phyloP scores from a whole-genome alignment of 2,113 vertebrate genomes.

The Callospermophilus lateralis region DNA sequence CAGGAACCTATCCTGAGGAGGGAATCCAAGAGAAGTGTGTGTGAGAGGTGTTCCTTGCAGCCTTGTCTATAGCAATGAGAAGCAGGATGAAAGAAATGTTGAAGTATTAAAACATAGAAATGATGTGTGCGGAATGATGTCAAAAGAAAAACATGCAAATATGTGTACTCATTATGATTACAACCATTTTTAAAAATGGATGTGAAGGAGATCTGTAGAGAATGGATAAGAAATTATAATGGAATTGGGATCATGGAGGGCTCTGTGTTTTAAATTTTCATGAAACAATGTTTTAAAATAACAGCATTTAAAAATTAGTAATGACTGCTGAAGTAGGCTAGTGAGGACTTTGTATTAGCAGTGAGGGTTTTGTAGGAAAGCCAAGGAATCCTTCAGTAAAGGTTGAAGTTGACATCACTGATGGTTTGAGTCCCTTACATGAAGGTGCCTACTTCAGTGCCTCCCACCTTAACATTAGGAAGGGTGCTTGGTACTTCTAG shows the following conservation, averaged over 20 bases:
- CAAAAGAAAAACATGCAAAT: too few species aligned
- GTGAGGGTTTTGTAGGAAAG: background rate
- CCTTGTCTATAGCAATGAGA: background rate
- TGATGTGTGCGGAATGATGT: background rate
- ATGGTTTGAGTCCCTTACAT: background rate
- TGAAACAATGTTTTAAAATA: background rate
- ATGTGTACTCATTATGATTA: background rate
- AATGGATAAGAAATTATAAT: background rate
- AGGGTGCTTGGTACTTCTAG: background rate
- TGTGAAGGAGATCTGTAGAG: background rate
- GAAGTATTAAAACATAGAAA: background rate
- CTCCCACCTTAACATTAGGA: background rate
- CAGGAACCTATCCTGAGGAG: background rate
- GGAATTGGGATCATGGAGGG: too few species aligned
- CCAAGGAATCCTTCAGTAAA: background rate
- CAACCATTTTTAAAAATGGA: background rate
- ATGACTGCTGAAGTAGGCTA: background rate
- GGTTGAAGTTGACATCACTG: background rate
- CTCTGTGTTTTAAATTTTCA: background rate
- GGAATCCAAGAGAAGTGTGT: background rate
- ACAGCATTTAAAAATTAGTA: background rate
- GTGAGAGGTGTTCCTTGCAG: too few species aligned
- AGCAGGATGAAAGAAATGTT: background rate
- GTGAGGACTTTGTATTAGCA: background rate
- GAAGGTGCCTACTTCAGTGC: accelerated